Evolutionary conservation across 1,140 invertebrate species (phyloP).

Genomic region (Eueides isabella): DNA sequence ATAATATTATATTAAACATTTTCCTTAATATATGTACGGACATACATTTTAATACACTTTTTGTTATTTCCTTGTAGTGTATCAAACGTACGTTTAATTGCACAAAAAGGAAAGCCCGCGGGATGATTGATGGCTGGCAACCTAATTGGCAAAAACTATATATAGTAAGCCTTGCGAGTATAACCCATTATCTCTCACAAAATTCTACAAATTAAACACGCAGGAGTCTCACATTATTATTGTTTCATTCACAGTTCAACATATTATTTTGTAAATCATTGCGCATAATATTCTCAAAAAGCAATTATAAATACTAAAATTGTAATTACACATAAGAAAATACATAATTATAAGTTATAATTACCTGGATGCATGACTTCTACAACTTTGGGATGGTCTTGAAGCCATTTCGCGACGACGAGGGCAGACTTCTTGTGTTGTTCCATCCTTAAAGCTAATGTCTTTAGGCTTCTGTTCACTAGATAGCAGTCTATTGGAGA

Average conservation of each 20-base stretch:
- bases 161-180: not conserved
- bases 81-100: not conserved
- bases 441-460: conserved; percentile 95
- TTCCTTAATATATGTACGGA: not conserved
- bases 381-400: conserved; percentile 86
- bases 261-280: not conserved
- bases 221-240: not conserved
- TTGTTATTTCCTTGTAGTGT: not conserved
- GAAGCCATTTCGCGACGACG: conserved; percentile 89
- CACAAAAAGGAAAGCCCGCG: not conserved
- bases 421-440: conserved; percentile 91
- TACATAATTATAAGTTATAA: too few species aligned
- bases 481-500: conserved; percentile 98
- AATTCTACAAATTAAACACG: not conserved
- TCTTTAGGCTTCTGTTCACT: conserved; percentile 97
- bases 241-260: not conserved
- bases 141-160: not conserved
- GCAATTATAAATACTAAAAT: not conserved
- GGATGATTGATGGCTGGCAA: not conserved
- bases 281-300: not conserved
- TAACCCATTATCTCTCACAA: not conserved
- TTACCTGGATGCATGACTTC: conserved; percentile 89
- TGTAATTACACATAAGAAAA: not conserved
- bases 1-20: not conserved
- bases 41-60: not conserved